phyloP scores from a whole-genome alignment of 2,888 invertebrate genomes.

The Beris morrisii region DNA sequence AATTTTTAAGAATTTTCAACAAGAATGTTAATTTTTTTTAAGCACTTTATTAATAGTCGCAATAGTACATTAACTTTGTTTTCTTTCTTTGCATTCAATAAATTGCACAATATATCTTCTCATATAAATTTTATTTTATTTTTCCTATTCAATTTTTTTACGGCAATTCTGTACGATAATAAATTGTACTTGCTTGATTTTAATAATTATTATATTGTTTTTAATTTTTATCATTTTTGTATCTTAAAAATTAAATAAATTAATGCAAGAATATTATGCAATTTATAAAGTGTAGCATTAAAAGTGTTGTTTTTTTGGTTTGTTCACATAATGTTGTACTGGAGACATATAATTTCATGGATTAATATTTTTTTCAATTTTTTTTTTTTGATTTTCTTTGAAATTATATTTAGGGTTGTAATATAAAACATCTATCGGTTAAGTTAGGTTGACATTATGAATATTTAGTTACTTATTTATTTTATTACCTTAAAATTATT shows the following conservation, averaged over 20 bases:
- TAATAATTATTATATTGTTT: background rate
- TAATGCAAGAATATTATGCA: conserved; percentile 19
- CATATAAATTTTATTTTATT: conserved; percentile 22
- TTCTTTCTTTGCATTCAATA: conserved; percentile 15
- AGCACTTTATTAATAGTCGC: conserved; percentile 39
- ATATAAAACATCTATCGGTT: conserved; percentile 32
- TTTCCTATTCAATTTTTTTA: no score
- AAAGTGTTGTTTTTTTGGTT: conserved; percentile 1
- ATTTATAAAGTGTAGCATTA: conserved; percentile 29
- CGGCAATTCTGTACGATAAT: no score
- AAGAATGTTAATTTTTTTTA: conserved; percentile 31
- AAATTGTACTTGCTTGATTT: no score
- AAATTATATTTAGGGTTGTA: conserved; percentile 20
- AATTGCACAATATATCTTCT: conserved; percentile 24
- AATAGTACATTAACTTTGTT: conserved; percentile 35
- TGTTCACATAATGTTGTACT: conserved; percentile 20
- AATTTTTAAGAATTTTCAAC: background rate
- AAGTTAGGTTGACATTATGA: conserved; percentile 17
- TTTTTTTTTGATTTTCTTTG: conserved; percentile 11
- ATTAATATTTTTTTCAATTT: conserved; percentile 6
- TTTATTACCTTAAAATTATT: conserved; percentile 13
- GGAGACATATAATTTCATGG: conserved; percentile 10
- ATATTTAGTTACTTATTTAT: conserved; percentile 14
- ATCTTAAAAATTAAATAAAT: conserved; percentile 14
- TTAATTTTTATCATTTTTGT: no score